Conservation (phyloP, 2,113 vertebrate genomes). For the Oenanthe melanoleuca region DNA sequence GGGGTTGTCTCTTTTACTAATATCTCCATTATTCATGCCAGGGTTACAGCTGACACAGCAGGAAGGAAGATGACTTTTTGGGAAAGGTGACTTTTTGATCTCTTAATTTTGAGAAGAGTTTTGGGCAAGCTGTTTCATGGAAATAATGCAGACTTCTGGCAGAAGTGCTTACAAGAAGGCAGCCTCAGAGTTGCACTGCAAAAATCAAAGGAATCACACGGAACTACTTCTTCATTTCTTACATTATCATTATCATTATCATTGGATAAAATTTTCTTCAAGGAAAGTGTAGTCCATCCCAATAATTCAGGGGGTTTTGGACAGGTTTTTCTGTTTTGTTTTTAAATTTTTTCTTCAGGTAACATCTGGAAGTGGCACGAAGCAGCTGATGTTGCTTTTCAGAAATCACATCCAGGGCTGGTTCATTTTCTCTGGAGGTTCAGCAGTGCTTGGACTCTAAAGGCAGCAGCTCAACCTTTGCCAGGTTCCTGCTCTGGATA, state of each 20-base stretch:
- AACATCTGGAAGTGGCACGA: neutral
- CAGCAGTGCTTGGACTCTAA: neutral
- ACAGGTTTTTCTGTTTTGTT: neutral
- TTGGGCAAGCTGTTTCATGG: neutral
- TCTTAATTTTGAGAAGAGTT: neutral
- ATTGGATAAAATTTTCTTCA: neutral
- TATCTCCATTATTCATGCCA: neutral
- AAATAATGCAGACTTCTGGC: neutral
- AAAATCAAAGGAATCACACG: neutral
- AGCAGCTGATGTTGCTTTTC: neutral
- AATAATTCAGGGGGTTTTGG: neutral
- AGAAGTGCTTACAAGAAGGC: neutral
- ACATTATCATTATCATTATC: neutral
- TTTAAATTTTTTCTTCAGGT: neutral
- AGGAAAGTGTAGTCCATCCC: neutral
- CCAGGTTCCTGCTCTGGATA: neutral
- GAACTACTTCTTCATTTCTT: neutral
- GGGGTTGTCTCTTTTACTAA: neutral
- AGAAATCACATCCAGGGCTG: neutral
- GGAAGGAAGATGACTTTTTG: neutral
- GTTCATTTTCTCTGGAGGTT: neutral
- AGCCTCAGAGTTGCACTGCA: neutral
- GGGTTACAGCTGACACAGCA: neutral
- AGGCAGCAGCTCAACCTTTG: neutral
- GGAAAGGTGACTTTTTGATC: neutral